These are phyloP conservation scores for Candoia aspera DNA, from an alignment of 2,113 vertebrate genomes.

Conservation along the genomic window DNA sequence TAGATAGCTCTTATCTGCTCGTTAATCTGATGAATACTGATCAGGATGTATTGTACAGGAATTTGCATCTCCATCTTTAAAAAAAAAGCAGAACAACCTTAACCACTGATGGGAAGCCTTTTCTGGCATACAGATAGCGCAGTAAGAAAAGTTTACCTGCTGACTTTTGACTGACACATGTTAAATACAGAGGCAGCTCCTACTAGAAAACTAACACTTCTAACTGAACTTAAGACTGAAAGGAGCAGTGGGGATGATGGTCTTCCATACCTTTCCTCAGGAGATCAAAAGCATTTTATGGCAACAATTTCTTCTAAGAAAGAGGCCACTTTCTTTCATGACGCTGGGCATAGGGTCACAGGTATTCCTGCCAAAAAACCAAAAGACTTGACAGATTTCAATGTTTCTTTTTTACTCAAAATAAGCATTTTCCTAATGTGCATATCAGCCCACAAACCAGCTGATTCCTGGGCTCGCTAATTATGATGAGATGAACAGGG, in stretches of 20 bases:
- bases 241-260: not conserved
- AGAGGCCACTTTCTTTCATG: not conserved
- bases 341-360: not conserved
- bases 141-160: not conserved
- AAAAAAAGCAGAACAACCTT: not conserved
- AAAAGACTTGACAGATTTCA: not conserved
- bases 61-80: not conserved
- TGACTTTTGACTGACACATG: not conserved
- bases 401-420: not conserved
- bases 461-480: not conserved
- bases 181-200: not conserved
- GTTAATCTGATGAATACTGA: not conserved
- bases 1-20: not conserved
- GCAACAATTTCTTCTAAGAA: not conserved
- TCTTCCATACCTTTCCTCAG: not conserved
- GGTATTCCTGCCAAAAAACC: not conserved
- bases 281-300: not conserved
- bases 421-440: not conserved
- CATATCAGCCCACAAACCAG: not conserved
- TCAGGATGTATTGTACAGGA: not conserved
- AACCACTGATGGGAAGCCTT: not conserved
- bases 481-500: not conserved
- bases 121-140: not conserved
- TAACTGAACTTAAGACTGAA: not conserved
- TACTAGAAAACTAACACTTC: not conserved